These are phyloP conservation scores for Pollenia angustigena DNA, from an alignment of 2,888 invertebrate genomes.

Conservation along the genomic window DNA sequence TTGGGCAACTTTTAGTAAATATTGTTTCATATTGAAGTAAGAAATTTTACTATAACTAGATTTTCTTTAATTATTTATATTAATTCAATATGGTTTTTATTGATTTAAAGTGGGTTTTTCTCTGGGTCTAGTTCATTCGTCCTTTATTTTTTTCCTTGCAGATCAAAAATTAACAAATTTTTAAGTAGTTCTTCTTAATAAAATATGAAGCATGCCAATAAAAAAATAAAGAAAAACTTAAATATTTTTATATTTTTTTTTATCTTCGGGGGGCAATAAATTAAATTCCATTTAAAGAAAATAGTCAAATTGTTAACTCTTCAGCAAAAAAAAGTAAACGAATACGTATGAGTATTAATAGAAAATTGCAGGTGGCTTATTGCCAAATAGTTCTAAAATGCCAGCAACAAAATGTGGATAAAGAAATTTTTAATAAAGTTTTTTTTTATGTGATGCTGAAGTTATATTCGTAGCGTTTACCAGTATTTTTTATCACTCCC, in stretches of 20 bases:
- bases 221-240: no score
- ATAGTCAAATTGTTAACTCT: slow-evolving; percentile 13
- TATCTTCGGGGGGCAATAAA: neutral
- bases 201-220: neutral
- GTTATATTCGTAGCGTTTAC: neutral
- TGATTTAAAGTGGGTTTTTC: no score
- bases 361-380: slow-evolving; percentile 45
- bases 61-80: no score
- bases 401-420: neutral
- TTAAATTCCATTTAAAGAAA: slow-evolving; percentile 24
- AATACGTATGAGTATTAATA: neutral
- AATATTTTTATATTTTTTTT: neutral
- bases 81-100: no score
- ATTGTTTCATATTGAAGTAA: no score
- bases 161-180: neutral
- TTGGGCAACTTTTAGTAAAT: no score
- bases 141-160: no score
- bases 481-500: neutral
- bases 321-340: neutral
- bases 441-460: slow-evolving; percentile 19
- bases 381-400: slow-evolving; percentile 51
- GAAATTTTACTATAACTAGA: no score
- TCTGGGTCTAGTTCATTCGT: no score
- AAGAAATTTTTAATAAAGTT: slow-evolving; percentile 40
- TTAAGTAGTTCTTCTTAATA: neutral